Evolutionary conservation across 2,113 vertebrate species (phyloP).

Genomic region (Lagopus leucura): DNA sequence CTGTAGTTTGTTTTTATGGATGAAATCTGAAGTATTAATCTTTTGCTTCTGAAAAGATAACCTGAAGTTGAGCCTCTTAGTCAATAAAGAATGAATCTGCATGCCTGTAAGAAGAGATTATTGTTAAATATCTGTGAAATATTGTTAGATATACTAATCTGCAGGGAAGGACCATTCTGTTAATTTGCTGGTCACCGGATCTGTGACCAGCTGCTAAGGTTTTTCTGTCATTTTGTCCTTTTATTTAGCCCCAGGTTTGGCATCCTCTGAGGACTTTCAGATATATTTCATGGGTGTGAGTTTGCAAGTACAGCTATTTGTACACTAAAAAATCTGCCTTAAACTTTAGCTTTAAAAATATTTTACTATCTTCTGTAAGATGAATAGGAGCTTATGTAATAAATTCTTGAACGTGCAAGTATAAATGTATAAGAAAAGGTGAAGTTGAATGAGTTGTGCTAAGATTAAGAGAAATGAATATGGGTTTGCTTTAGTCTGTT

Average conservation of each 20-base stretch:
- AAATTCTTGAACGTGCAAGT: background rate
- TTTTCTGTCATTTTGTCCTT: background rate
- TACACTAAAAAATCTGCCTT: background rate
- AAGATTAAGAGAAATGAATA: background rate
- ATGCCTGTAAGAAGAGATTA: background rate
- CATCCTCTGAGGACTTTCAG: background rate
- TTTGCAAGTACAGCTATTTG: background rate
- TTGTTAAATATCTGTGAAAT: background rate
- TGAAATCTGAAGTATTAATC: background rate
- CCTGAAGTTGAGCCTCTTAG: background rate
- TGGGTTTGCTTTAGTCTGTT: background rate
- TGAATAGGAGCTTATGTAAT: background rate
- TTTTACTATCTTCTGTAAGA: background rate
- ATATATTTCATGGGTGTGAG: background rate
- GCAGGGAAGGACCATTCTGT: background rate
- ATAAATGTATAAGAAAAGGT: background rate
- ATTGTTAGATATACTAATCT: background rate
- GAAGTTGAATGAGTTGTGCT: background rate
- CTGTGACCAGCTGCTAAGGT: background rate
- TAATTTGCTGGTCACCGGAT: background rate
- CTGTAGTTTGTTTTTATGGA: background rate
- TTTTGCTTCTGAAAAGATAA: background rate
- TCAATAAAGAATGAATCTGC: background rate
- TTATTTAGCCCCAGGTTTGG: background rate
- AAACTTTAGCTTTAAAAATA: background rate